Percentiles rank a stretch among this genome's conserved stretches.
phyloP scores from a whole-genome alignment of 2,797 vertebrate genomes.

The Leucoraja ocellata region DNA sequence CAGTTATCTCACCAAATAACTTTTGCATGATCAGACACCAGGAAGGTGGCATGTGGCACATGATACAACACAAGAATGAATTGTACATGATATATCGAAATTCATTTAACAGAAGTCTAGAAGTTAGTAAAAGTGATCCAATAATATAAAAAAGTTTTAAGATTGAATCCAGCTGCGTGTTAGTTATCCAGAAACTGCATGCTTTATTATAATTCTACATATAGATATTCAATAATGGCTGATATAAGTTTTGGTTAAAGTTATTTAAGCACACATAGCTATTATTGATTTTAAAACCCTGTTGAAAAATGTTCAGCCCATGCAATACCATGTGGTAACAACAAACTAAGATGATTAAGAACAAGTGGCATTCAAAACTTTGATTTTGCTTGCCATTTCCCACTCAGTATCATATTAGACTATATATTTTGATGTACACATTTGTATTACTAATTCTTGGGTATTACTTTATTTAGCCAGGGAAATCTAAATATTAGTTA shows the following conservation, averaged over 20 bases:
- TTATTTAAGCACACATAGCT: neutral
- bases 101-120: neutral
- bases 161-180: neutral
- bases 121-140: neutral
- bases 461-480: neutral
- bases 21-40: neutral
- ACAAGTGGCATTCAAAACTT: neutral
- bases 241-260: neutral
- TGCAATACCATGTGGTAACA: neutral
- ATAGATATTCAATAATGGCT: neutral
- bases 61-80: neutral
- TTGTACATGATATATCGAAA: neutral
- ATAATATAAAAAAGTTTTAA: neutral
- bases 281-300: constrained; percentile 3
- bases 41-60: neutral
- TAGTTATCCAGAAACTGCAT: neutral
- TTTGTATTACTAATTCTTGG: neutral
- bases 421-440: neutral
- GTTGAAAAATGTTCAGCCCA: neutral
- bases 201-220: neutral
- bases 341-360: neutral
- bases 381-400: neutral
- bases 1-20: neutral
- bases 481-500: neutral
- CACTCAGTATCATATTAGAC: neutral